Evolutionary conservation across 2,113 vertebrate genomes (phyloP).

Genomic region (Psophia crepitans): DNA sequence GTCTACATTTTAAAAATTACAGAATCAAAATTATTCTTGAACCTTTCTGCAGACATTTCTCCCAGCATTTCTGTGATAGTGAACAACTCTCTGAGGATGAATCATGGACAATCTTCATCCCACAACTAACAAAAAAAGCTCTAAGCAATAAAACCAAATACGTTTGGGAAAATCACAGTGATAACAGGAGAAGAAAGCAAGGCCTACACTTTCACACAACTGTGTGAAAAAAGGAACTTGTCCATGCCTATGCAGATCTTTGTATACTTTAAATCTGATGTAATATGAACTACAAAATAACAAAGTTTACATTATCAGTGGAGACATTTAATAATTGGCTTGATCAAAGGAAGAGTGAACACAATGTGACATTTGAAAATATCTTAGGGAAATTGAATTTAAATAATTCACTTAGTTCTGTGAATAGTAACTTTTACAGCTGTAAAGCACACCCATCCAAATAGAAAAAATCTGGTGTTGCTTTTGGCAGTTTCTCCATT

Average conservation of each 20-base stretch:
- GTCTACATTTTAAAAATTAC: neutral
- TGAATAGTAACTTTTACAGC: slow-evolving; percentile 31
- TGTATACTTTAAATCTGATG: neutral
- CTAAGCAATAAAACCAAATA: neutral
- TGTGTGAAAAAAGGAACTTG: neutral
- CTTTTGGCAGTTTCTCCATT: slow-evolving; percentile 61
- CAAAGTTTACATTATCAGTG: neutral
- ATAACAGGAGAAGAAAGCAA: neutral
- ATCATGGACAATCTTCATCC: neutral
- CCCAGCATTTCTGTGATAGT: neutral
- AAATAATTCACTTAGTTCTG: slow-evolving; percentile 58
- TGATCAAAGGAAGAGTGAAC: neutral
- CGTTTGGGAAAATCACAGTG: neutral
- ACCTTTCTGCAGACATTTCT: neutral
- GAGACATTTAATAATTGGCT: neutral
- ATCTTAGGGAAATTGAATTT: slow-evolving; percentile 21
- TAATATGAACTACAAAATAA: neutral
- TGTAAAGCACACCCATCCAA: slow-evolving; percentile 27
- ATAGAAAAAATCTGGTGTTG: slow-evolving; percentile 16
- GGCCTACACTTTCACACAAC: neutral
- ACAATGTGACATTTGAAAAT: slow-evolving; percentile 13
- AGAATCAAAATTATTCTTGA: neutral
- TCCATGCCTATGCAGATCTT: neutral
- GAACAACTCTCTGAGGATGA: neutral
- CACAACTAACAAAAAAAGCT: neutral